Evolutionary conservation across 2,113 vertebrate species (phyloP), one percentile per base, ranked within the genome.

Genomic region (Nipponia nippon): DNA sequence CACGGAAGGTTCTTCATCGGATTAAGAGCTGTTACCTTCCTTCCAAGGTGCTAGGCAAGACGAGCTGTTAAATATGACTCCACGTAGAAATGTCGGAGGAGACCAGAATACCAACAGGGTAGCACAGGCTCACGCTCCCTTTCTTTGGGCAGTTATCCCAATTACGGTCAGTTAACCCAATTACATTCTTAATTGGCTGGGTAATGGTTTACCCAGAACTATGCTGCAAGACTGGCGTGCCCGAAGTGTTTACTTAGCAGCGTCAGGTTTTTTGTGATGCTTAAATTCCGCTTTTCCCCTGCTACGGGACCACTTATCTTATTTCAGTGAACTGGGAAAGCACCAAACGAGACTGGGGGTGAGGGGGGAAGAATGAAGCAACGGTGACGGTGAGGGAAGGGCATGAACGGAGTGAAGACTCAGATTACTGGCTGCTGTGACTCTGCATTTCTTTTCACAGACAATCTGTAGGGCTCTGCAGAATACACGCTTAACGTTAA

Each of bases 281-380:
- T 47, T 25, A 17, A 81, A 52, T 78, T 65, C 79, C 42, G 3
- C 27, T 83, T 30, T 58, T 32, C 19, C 66, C 8, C 44, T 50
- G 36, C 58, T 80, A 1, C 16, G 11, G 47, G 53, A 66, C 10
- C 71, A 16, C 15, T 40, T 46, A 6, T 9, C 36, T 55, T 20
- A 47, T 29, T 53, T 73, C 67, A n/a, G 27, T 23, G 70, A 62
- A 30, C 70, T 17, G 9, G 38, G 79, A 46, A 62, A 90, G 59
- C 80, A 87, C 19, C 30, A 22, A 22, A n/a, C 0, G 6, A 70
- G 71, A 66, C 2, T 0, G 2, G 18, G 44, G 63, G 36, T 0
- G 55, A 44, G 19, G 5, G 11, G n/a, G 19, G 44, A 10, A 50
- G 65, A 34, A 34, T 0, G 16, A 81, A 67, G 70, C 11, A 13